Evolutionary conservation across 1,140 invertebrate genomes (phyloP), one percentile per base, ranked within the genome.

Genomic region (Rhysida immarginata): DNA sequence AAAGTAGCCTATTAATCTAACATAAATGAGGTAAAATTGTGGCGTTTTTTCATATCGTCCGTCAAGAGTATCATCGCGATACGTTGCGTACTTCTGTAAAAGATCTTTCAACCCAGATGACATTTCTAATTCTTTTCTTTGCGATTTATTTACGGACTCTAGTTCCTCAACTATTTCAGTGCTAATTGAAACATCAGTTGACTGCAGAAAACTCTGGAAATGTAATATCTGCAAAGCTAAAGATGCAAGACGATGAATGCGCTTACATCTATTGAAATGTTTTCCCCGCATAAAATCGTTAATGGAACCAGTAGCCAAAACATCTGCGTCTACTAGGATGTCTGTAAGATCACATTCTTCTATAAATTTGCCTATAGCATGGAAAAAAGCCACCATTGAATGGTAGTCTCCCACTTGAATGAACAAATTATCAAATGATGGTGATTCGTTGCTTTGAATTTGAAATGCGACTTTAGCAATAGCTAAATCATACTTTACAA

Each of bases 241-340:
- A 50, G 68, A 54, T 1, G 74, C 26, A 8, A 74, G 43, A 21
- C 70, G 68, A 64, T 75, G 70, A 1, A 75, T 42, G 27, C 67
- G 58, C 59, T 74, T 76, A 50, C 71, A 75, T 16, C 74, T 43
- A 58, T 73, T 75, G 57, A 68, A 75, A 62, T 75, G 68, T 62
- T 70, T 72, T 3, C 69, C 69, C 1, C 49, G 54, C n/a, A 73
- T 29, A 65, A 75, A 70, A 45, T 67, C 61, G 48, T 66, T 65
- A 0, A 75, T 54, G n/a, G 72, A 74, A 13, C 72, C 72, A 55
- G 18, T 61, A 43, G 71, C 71, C 20, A 75, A 21, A 5, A 75
- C 59, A 51, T 65, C 61, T 49, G 62, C 64, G 20, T 75, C 61
- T 26, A 69, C 64, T 62, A 74, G 64, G 0, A 75, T 59, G 43